phyloP scores from a whole-genome alignment of 2,888 invertebrate species.

The Crepidodera aurea region DNA sequence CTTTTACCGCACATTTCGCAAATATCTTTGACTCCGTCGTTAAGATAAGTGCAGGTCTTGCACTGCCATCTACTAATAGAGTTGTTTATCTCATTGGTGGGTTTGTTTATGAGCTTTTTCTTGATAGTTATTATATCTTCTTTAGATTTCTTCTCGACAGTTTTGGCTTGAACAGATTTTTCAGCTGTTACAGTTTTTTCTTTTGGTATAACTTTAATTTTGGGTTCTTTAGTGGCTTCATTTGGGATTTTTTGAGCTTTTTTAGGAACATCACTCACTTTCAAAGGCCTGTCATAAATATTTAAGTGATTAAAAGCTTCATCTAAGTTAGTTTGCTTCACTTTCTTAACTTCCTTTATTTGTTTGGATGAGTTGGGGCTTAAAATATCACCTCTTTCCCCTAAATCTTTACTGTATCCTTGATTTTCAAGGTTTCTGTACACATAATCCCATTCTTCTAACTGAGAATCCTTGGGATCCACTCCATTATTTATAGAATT shows the following conservation, averaged over 20 bases:
- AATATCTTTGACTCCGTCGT: conserved; percentile 64
- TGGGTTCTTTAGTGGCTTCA: conserved; percentile 31
- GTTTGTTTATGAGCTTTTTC: conserved; percentile 24
- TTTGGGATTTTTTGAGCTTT: conserved; percentile 31
- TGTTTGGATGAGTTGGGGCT: conserved; percentile 61
- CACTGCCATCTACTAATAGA: conserved; percentile 71
- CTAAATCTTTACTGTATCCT: conserved; percentile 72
- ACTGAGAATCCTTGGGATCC: conserved; percentile 50
- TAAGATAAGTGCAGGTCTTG: conserved; percentile 75
- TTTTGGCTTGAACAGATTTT: conserved; percentile 49
- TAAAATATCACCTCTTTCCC: conserved; percentile 71
- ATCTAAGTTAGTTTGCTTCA: conserved; percentile 66
- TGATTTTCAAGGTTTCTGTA: conserved; percentile 79
- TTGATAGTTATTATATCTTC: conserved; percentile 38
- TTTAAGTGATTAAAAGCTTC: conserved; percentile 66
- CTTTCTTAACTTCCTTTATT: conserved; percentile 61
- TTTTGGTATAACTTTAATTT: conserved; percentile 55
- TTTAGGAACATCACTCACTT: conserved; percentile 64
- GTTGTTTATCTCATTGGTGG: conserved; percentile 3
- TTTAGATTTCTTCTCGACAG: conserved; percentile 41
- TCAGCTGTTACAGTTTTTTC: conserved; percentile 61
- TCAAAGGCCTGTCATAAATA: conserved; percentile 63
- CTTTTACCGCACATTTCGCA: conserved; percentile 81
- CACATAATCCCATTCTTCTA: conserved; percentile 83
- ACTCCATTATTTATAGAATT: conserved; percentile 18